Percentiles rank a stretch among this genome's conserved stretches.
phyloP scores from a whole-genome alignment of 2,797 vertebrate genomes.

The Mionectes olivaceus region DNA sequence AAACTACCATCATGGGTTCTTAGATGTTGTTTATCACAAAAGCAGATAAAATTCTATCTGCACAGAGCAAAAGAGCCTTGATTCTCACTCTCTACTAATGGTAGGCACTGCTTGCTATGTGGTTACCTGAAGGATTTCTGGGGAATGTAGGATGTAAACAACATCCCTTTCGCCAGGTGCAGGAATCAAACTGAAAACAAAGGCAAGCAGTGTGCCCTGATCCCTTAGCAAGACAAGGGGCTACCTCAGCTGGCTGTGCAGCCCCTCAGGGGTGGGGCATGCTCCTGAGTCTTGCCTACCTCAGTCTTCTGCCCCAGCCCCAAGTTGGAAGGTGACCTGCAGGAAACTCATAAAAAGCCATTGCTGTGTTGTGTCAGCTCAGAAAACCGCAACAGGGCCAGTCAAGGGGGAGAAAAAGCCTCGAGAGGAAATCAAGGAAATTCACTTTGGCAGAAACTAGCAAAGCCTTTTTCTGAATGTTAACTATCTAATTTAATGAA shows the following conservation, averaged over 20 bases:
- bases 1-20: neutral
- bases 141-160: neutral
- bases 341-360: constrained; percentile 1
- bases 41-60: neutral
- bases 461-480: constrained; percentile 61
- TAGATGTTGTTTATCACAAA: neutral
- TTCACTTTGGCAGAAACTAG: constrained; percentile 64
- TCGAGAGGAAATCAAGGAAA: constrained; percentile 57
- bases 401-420: neutral
- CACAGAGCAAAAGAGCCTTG: neutral
- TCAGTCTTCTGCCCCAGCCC: neutral
- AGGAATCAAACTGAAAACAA: neutral
- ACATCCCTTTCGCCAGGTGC: neutral
- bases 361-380: constrained; percentile 35
- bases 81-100: neutral
- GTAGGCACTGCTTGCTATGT: neutral
- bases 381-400: constrained; percentile 22
- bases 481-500: constrained; percentile 70
- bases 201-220: rapidly evolving
- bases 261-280: neutral
- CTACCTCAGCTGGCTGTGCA: neutral
- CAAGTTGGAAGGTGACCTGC: neutral
- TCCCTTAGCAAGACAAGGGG: rapidly evolving
- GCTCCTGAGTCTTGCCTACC: neutral
- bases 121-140: neutral